Evolutionary conservation across 2,113 vertebrate species (phyloP).

Genomic region (Embiotoca jacksoni): DNA sequence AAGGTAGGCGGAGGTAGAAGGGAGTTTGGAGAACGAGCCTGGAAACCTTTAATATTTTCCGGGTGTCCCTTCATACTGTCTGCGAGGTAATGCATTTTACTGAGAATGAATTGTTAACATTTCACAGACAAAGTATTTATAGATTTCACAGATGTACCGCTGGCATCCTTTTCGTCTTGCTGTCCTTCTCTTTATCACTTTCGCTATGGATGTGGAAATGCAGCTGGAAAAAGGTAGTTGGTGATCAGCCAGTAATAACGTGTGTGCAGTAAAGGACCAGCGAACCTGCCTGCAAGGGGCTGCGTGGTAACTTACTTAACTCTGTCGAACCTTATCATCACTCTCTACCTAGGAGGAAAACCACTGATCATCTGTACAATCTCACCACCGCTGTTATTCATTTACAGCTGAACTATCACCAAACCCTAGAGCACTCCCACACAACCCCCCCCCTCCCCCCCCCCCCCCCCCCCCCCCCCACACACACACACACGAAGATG

Average conservation of each 20-base stretch:
- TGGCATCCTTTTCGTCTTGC: constrained; percentile 29
- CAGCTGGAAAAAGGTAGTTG: constrained; percentile 48
- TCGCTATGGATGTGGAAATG: constrained; percentile 45
- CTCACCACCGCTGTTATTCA: constrained; percentile 63
- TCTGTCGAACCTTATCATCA: constrained; percentile 51
- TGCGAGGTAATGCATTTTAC: constrained; percentile 65
- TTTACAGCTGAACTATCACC: constrained; percentile 48
- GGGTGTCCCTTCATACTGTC: constrained; percentile 37
- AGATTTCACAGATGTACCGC: constrained; percentile 68
- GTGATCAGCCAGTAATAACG: constrained; percentile 57
- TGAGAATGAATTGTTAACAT: constrained; percentile 62
- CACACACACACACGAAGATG: neutral
- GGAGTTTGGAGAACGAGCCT: constrained; percentile 39
- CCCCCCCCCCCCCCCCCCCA: no score
- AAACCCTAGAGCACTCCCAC: constrained; percentile 11
- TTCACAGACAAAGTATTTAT: constrained; percentile 61
- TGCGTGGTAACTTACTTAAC: constrained; percentile 61
- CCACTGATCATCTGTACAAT: constrained; percentile 45
- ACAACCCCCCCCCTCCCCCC: no score
- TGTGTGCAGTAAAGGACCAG: constrained; percentile 22
- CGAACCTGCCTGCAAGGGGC: constrained; percentile 1
- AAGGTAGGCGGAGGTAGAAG: constrained; percentile 36
- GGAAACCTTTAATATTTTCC: constrained; percentile 44
- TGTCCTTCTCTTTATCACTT: constrained; percentile 61
- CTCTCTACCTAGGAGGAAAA: constrained; percentile 40